Conservation (phyloP, 2,888 invertebrate species). For the Pollenia angustigena region DNA sequence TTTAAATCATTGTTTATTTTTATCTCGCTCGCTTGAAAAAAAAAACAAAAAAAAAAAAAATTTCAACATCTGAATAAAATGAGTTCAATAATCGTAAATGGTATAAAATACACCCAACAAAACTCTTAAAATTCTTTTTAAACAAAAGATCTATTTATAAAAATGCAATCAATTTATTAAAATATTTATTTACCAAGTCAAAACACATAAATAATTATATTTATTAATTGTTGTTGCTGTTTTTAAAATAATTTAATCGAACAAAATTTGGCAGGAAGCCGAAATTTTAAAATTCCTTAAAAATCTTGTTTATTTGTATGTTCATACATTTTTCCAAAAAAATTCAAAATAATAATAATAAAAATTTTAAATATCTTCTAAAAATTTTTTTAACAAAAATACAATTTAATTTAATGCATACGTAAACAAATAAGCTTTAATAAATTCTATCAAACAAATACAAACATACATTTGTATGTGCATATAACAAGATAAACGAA, state of each 20-base stretch:
- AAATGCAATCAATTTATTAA: constrained; percentile 45
- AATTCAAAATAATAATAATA: background rate
- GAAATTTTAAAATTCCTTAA: constrained; percentile 28
- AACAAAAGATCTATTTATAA: constrained; percentile 52
- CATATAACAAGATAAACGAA: background rate
- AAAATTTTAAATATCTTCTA: background rate
- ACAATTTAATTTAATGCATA: constrained; percentile 1
- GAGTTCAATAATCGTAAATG: constrained; percentile 53
- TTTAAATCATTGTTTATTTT: constrained; percentile 48
- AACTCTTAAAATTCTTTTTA: background rate
- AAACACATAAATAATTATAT: constrained; percentile 35
- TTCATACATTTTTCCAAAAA: constrained; percentile 26
- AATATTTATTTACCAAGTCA: constrained; percentile 16
- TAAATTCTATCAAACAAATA: background rate
- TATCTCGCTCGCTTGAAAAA: background rate
- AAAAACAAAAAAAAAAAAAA: background rate
- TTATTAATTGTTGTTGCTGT: constrained; percentile 3
- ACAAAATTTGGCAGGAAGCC: constrained; percentile 58
- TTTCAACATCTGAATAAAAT: constrained; percentile 13
- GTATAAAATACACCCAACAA: background rate
- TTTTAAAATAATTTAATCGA: constrained; percentile 2
- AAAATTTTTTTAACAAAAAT: background rate
- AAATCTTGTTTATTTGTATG: background rate
- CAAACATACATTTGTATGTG: constrained; percentile 2
- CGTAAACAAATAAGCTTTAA: background rate